These are phyloP conservation scores for Scylla paramamosain DNA, from an alignment of 1,140 invertebrate genomes.

Conservation along the genomic window DNA sequence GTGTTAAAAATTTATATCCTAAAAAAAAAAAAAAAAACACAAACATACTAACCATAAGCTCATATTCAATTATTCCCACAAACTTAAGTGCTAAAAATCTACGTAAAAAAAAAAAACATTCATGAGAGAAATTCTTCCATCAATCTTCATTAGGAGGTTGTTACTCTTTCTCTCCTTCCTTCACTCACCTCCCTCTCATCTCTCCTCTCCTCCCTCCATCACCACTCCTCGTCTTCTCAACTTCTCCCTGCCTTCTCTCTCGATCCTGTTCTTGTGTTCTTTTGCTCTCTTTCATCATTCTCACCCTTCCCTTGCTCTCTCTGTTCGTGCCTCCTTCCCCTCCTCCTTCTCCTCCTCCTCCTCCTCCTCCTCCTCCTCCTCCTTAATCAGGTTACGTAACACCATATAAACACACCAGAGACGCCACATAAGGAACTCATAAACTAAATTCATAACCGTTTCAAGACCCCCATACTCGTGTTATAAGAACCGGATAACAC, in stretches of 20 bases:
- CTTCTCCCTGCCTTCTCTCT: too few relatives aligned
- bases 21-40: background rate
- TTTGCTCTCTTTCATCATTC: background rate
- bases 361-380: constrained; percentile 6
- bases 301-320: background rate
- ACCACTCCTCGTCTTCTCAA: too few relatives aligned
- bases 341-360: background rate
- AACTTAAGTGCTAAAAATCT: background rate
- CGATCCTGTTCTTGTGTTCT: too few relatives aligned
- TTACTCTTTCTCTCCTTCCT: background rate
- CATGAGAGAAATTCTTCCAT: background rate
- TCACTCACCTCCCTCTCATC: background rate
- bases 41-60: background rate
- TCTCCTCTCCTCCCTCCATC: too few relatives aligned
- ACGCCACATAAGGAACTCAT: background rate
- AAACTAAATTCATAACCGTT: background rate
- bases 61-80: background rate
- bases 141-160: background rate
- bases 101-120: background rate
- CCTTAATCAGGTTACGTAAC: background rate
- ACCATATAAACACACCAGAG: background rate
- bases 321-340: background rate
- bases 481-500: background rate
- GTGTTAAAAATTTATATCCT: background rate
- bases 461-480: background rate